These are phyloP conservation scores for Hirtodrosophila trivittata DNA, from an alignment of 2,888 invertebrate genomes.

Conservation along the genomic window DNA sequence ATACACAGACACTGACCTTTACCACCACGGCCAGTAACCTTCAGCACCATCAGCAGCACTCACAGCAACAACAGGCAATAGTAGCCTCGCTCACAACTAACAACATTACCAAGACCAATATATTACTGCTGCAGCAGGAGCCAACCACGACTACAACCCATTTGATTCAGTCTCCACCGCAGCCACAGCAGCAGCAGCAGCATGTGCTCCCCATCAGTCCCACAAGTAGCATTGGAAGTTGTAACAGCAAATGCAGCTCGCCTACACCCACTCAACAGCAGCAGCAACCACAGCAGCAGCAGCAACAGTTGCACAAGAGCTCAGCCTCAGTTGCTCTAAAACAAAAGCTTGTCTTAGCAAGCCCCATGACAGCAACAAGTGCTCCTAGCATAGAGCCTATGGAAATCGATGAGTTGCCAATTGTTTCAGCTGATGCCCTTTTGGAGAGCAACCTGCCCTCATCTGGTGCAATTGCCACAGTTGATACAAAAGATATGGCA, in stretches of 20 bases:
- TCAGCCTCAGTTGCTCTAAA: slow-evolving; percentile 27
- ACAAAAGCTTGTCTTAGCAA: slow-evolving; percentile 67
- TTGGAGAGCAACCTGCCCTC: slow-evolving; percentile 45
- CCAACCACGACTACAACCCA: slow-evolving; percentile 51
- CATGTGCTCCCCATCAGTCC: slow-evolving; percentile 83
- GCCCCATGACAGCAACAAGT: slow-evolving; percentile 35
- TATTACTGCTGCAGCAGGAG: slow-evolving; percentile 63
- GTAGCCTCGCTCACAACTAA: slow-evolving; percentile 65
- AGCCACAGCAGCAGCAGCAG: slow-evolving; percentile 60
- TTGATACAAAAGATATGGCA: slow-evolving; percentile 56
- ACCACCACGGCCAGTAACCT: slow-evolving; percentile 65
- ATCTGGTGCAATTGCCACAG: slow-evolving; percentile 41
- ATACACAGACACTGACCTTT: slow-evolving; percentile 81
- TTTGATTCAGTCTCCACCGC: slow-evolving; percentile 58
- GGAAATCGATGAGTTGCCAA: slow-evolving; percentile 63
- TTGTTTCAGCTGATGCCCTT: slow-evolving; percentile 40
- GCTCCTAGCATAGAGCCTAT: slow-evolving; percentile 52
- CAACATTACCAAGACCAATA: slow-evolving; percentile 64
- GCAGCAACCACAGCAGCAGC: slow-evolving; percentile 43
- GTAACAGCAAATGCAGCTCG: slow-evolving; percentile 75
- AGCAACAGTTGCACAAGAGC: slow-evolving; percentile 35
- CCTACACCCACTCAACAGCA: slow-evolving; percentile 73
- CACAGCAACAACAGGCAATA: slow-evolving; percentile 74
- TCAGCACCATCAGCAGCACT: slow-evolving; percentile 64
- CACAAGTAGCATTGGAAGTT: slow-evolving; percentile 75